A percentile compares a stretch with the other conserved stretches of the same genome.
Evolutionary conservation across 2,888 invertebrate genomes (phyloP).

Genomic region (Drosophila bunnanda): DNA sequence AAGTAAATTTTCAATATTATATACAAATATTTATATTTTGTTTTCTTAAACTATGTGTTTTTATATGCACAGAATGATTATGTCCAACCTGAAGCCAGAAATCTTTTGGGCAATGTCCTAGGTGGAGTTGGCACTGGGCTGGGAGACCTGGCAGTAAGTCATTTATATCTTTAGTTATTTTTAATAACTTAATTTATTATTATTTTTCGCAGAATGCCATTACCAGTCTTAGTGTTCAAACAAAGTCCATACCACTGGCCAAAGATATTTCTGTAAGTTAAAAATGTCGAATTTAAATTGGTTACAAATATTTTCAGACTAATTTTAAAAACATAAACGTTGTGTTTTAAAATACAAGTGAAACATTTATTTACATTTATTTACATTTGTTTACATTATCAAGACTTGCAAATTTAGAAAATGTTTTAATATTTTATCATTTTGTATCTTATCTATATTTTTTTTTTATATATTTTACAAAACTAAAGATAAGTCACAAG

Average conservation of each 20-base stretch:
- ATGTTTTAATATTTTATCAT: too few relatives aligned
- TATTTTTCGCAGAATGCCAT: conserved; percentile 46
- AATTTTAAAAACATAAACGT: neutral
- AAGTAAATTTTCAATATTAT: neutral
- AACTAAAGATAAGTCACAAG: neutral
- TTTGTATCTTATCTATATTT: too few relatives aligned
- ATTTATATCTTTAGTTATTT: neutral
- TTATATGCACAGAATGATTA: conserved; percentile 8
- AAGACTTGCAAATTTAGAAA: too few relatives aligned
- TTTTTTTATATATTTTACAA: neutral
- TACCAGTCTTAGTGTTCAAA: conserved; percentile 41
- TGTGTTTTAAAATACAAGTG: too few relatives aligned
- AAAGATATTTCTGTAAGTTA: conserved; percentile 54
- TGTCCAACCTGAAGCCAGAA: conserved; percentile 29
- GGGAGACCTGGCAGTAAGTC: conserved; percentile 55
- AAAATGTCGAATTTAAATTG: neutral
- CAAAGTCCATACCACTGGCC: conserved; percentile 4
- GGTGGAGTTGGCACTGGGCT: conserved; percentile 41
- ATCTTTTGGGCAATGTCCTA: conserved; percentile 32
- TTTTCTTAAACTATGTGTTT: conserved; percentile 4
- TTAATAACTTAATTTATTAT: too few relatives aligned
- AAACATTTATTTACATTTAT: too few relatives aligned
- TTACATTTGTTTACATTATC: neutral
- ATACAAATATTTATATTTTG: too few relatives aligned
- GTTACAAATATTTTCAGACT: neutral